Percentiles rank a stretch among this genome's conserved stretches.
Conservation (phyloP, 2,113 vertebrate genomes). For the Xiphias gladius region DNA sequence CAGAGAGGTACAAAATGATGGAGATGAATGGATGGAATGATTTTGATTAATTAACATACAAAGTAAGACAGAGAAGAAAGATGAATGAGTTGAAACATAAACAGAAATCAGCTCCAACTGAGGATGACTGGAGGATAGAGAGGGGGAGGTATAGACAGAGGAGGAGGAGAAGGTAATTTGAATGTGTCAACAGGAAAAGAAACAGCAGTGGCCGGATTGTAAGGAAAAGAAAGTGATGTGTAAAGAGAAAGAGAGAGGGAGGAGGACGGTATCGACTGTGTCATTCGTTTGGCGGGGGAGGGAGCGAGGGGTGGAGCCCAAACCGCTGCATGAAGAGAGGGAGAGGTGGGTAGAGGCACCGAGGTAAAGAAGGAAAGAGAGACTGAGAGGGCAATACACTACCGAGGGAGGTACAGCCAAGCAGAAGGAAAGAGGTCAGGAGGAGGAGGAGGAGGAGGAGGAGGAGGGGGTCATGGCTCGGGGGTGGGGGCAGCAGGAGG, state of each 20-base stretch:
- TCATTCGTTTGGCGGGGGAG: slow-evolving; percentile 1
- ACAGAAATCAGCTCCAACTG: neutral
- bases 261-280: slow-evolving; percentile 44
- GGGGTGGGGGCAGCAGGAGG: slow-evolving; percentile 28
- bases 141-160: too few species aligned
- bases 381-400: neutral
- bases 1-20: neutral
- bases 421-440: slow-evolving; percentile 67
- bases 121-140: neutral
- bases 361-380: neutral
- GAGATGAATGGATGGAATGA: neutral
- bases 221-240: slow-evolving; percentile 18
- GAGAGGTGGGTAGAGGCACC: slow-evolving; percentile 5
- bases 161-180: slow-evolving; percentile 3
- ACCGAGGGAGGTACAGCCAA: slow-evolving; percentile 24
- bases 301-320: slow-evolving; percentile 50
- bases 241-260: slow-evolving; percentile 14
- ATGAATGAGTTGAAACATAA: neutral
- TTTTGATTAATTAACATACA: neutral
- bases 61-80: neutral
- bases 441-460: neutral
- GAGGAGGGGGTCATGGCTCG: slow-evolving; percentile 40
- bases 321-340: slow-evolving; percentile 53
- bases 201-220: neutral
- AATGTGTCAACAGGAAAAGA: slow-evolving; percentile 20